Conservation (phyloP, 2,797 vertebrate species). For the Ctenopoma multispine region DNA sequence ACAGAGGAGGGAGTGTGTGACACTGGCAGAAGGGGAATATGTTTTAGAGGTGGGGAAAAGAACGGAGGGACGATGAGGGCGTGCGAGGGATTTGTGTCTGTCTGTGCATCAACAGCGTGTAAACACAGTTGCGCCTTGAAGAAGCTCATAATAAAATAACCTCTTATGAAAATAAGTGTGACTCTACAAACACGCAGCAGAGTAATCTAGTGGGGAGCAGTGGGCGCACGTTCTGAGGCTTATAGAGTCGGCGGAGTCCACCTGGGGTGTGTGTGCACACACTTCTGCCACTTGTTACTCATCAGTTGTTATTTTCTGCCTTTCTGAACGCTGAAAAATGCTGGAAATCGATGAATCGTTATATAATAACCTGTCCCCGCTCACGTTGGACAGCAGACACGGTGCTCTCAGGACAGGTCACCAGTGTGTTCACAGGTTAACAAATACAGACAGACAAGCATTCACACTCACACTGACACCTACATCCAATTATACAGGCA, state of each 20-base stretch:
- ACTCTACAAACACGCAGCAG: conserved; percentile 45
- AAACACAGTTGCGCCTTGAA: conserved; percentile 44
- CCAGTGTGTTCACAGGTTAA: conserved; percentile 2
- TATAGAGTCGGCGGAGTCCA: conserved; percentile 15
- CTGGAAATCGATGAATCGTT: neutral
- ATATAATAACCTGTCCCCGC: neutral
- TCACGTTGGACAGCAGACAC: neutral
- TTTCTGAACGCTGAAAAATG: neutral
- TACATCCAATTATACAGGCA: conserved; percentile 25
- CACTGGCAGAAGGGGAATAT: neutral
- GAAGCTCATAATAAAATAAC: conserved; percentile 48
- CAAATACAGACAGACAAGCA: conserved; percentile 13
- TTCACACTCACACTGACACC: conserved; percentile 13
- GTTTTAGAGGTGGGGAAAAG: neutral
- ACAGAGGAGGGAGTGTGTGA: conserved; percentile 18
- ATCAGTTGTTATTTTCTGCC: neutral
- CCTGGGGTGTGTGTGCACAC: neutral
- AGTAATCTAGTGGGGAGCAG: conserved; percentile 12
- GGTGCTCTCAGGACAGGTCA: neutral
- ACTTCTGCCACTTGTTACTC: conserved; percentile 13
- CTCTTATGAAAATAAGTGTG: conserved; percentile 40
- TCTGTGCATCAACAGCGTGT: conserved; percentile 28
- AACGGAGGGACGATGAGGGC: neutral
- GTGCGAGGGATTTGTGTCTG: conserved; percentile 14
- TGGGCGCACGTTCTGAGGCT: conserved; percentile 3